These are phyloP conservation scores for Fragum sueziense DNA, from an alignment of 2,888 invertebrate species.

Conservation along the genomic window DNA sequence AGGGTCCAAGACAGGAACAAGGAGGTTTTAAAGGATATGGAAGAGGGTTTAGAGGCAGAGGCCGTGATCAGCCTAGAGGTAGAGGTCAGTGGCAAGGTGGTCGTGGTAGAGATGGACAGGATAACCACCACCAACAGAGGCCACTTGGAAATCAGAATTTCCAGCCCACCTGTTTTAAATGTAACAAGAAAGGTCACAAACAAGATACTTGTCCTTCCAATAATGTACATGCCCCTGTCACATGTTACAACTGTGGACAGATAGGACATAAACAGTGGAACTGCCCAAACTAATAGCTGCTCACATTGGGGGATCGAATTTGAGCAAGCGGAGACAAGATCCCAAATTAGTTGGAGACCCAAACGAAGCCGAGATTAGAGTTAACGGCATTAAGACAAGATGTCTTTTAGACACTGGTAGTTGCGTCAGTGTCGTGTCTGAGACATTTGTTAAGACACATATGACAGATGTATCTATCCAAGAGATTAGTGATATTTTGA, in stretches of 20 bases:
- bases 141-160: background rate
- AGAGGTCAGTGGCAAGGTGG: no score
- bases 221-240: background rate
- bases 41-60: background rate
- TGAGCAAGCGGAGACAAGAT: slow-evolving; percentile 3
- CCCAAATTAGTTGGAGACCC: slow-evolving; percentile 36
- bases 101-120: background rate
- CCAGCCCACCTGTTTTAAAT: background rate
- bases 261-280: background rate
- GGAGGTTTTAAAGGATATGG: background rate
- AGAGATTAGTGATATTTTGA: no score
- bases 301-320: slow-evolving; percentile 12
- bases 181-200: background rate
- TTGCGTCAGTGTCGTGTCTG: slow-evolving; percentile 37
- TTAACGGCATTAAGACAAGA: slow-evolving; percentile 1
- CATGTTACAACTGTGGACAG: background rate
- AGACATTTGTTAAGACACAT: slow-evolving; percentile 24
- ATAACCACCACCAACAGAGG: background rate
- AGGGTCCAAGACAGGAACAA: background rate
- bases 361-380: slow-evolving; percentile 20
- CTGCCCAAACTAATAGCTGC: slow-evolving; percentile 32
- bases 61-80: background rate
- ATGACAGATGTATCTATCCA: no score
- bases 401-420: slow-evolving; percentile 42
- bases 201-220: background rate